Percentiles rank a stretch among this genome's conserved stretches.
Evolutionary conservation across 2,113 vertebrate genomes (phyloP).

Genomic region (Clarias magur): DNA sequence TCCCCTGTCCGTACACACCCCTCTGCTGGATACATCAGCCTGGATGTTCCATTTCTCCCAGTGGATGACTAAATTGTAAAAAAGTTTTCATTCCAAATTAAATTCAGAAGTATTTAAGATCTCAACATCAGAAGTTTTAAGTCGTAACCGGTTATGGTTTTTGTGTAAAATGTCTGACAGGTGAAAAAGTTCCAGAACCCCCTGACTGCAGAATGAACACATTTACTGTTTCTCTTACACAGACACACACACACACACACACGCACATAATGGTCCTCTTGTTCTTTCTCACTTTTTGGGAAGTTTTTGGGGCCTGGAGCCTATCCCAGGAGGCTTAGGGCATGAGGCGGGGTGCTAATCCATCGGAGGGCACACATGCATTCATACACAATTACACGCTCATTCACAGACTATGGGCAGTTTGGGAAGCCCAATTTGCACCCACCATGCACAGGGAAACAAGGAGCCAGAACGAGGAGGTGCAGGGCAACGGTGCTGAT

Average conservation of each 20-base stretch:
- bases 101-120: slow-evolving; percentile 25
- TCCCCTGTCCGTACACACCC: neutral
- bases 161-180: neutral
- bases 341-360: too few relatives aligned
- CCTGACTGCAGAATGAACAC: neutral
- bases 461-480: too few relatives aligned
- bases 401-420: too few relatives aligned
- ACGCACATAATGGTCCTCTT: neutral
- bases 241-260: neutral
- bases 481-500: too few relatives aligned
- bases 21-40: neutral
- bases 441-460: too few relatives aligned
- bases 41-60: slow-evolving; percentile 24
- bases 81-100: slow-evolving; percentile 5
- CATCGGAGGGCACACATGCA: too few relatives aligned
- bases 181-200: neutral
- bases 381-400: too few relatives aligned
- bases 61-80: slow-evolving; percentile 3
- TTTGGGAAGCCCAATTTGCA: too few relatives aligned
- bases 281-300: neutral
- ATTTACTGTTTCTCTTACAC: neutral
- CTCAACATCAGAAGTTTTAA: slow-evolving; percentile 32
- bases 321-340: too few relatives aligned
- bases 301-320: neutral
- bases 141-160: slow-evolving; percentile 15